Conservation (phyloP, 1,140 invertebrate species). For the Euura lappo region DNA sequence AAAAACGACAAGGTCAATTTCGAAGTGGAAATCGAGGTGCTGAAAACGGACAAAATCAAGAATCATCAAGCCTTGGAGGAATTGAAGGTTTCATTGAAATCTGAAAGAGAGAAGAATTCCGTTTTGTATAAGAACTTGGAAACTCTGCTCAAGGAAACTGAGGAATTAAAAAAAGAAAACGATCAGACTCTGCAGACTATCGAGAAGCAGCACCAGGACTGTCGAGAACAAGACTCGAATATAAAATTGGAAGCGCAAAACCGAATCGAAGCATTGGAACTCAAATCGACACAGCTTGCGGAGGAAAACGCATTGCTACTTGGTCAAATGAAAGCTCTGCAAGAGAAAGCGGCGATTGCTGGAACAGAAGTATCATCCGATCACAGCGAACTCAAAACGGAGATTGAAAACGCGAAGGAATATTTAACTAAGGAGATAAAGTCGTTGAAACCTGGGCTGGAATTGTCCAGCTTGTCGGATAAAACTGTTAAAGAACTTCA, state of each 20-base stretch:
- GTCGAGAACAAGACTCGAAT: neutral
- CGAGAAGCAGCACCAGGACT: neutral
- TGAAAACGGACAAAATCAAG: constrained; percentile 22
- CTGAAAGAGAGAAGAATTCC: constrained; percentile 17
- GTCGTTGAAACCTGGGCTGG: constrained; percentile 28
- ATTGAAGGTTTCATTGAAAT: constrained; percentile 18
- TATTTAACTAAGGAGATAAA: constrained; percentile 48
- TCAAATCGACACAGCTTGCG: neutral
- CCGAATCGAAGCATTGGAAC: neutral
- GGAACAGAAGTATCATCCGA: neutral
- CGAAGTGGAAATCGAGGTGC: constrained; percentile 25
- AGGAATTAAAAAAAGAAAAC: constrained; percentile 1
- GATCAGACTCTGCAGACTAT: neutral
- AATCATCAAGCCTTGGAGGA: constrained; percentile 14
- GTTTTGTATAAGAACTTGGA: constrained; percentile 30
- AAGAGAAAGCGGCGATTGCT: neutral
- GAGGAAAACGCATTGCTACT: constrained; percentile 7
- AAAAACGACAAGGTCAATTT: constrained; percentile 24
- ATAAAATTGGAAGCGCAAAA: neutral
- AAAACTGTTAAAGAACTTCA: constrained; percentile 41
- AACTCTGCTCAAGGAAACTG: constrained; percentile 24
- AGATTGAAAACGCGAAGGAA: constrained; percentile 32
- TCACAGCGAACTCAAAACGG: constrained; percentile 30
- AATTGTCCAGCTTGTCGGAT: constrained; percentile 21
- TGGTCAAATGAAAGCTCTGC: constrained; percentile 6